Evolutionary conservation across 2,113 vertebrate genomes (phyloP), one percentile per base, ranked within the genome.

Genomic region (Pelecanoides urinatrix): DNA sequence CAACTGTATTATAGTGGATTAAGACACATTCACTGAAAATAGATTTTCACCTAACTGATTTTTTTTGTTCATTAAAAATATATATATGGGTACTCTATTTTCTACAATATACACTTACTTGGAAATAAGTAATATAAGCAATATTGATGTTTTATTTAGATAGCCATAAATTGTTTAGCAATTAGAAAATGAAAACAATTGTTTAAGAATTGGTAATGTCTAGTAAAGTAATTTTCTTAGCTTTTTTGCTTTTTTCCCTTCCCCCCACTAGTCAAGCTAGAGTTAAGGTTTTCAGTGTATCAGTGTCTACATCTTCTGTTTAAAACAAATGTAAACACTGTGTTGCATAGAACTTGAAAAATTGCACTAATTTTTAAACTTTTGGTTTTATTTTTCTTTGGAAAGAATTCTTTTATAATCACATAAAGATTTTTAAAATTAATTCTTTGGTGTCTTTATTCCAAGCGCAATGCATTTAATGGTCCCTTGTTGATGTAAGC

Each of bases 111-210:
- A 92, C 77, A 50, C 66, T 88, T 88, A 96, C 82, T 96, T 97
- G 95, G 94, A 92, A 96, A 95, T 92, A 85, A 86, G 67, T 76
- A 97, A 94, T 93, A 94, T 93, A 97, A 97, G 94, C 97, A 98
- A 98, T 98, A 98, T 65, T 96, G 86, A 96, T 97, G 93, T 98
- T 97, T 97, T 98, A 92, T 96, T 93, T 97, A 97, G 88, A 93
- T 97, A 97, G 94, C 96, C 97, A 87, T 97, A 94, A 67, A 47
- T 95, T 93, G 91, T 67, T 94, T 96, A 90, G 96, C 66, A 95
- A 77, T 92, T 95, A 95, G 88, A 82, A 90, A 96, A 90, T 87
- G 55, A 76, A 84, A 89, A 29, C 9, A 77, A 30, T n/a, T 63
- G 61, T 92, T 87, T 67, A 86, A 45, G 40, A 94, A 36, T 76